phyloP scores from a whole-genome alignment of 2,797 vertebrate genomes.

The Uromys caudimaculatus region DNA sequence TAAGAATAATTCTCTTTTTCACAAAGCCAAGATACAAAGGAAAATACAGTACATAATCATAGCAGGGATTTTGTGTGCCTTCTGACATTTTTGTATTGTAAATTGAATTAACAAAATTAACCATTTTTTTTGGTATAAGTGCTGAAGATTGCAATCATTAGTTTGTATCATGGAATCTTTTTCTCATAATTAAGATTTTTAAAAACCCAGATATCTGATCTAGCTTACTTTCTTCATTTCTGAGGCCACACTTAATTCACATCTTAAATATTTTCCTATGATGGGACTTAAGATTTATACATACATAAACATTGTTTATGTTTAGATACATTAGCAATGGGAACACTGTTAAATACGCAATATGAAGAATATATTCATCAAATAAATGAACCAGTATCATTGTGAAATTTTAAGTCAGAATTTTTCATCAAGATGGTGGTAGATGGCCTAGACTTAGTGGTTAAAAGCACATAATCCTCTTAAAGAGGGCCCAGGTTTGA shows the following conservation, averaged over 20 bases:
- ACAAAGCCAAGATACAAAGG: not conserved
- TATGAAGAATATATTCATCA: not conserved
- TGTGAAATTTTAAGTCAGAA: not conserved
- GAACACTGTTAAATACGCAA: not conserved
- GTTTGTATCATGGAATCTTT: not conserved
- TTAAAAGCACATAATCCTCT: not conserved
- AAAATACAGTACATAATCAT: not conserved
- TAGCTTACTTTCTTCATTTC: not conserved
- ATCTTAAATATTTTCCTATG: not conserved
- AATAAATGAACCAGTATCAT: not conserved
- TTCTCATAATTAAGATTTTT: not conserved
- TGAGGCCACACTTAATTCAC: not conserved
- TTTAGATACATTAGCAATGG: not conserved
- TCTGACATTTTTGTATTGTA: not conserved
- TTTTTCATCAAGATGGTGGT: not conserved
- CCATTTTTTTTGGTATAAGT: not conserved
- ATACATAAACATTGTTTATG: not conserved
- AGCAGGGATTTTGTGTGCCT: not conserved
- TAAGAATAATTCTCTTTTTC: not conserved
- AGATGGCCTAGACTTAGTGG: not conserved
- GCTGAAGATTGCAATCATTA: not conserved
- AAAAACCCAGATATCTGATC: not conserved
- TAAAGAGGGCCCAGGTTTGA: not conserved
- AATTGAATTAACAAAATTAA: not conserved
- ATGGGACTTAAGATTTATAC: not conserved